Conservation (phyloP, 2,113 vertebrate genomes). For the Mixornis gularis region DNA sequence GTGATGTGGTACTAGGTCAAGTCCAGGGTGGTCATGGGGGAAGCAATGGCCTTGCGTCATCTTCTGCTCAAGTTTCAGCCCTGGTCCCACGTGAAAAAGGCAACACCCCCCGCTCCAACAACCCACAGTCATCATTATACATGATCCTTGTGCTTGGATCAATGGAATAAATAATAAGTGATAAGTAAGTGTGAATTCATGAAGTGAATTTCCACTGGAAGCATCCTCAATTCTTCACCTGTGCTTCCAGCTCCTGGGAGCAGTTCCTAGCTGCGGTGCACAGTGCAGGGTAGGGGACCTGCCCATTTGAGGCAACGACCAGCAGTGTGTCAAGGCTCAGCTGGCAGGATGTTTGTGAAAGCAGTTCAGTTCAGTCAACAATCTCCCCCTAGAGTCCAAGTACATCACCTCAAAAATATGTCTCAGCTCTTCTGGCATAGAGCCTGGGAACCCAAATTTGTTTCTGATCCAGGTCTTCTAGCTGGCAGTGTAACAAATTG, state of each 20-base stretch:
- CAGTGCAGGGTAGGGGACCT: background rate
- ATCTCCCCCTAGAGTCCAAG: constrained; percentile 26
- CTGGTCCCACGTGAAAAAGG: background rate
- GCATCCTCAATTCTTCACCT: background rate
- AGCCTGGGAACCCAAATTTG: constrained; percentile 60
- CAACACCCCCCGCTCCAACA: background rate
- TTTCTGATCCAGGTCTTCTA: constrained; percentile 46
- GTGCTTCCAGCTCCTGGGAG: background rate
- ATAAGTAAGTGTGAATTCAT: background rate
- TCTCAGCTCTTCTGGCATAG: constrained; percentile 26
- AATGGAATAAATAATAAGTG: background rate
- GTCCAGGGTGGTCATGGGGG: rapidly evolving
- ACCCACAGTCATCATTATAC: background rate
- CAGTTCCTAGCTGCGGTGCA: rapidly evolving
- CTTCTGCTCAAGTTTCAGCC: background rate
- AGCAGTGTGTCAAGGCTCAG: background rate
- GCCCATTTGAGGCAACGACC: constrained; percentile 14
- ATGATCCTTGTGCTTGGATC: background rate
- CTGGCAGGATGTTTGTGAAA: constrained; percentile 42
- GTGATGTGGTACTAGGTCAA: background rate
- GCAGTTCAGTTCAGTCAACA: constrained; percentile 19
- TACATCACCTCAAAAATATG: constrained; percentile 61
- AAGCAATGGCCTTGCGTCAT: background rate
- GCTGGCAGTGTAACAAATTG: constrained; percentile 14
- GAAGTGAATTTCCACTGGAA: background rate